A percentile compares a stretch with the other conserved stretches of the same genome.
Conservation (phyloP, 2,797 vertebrate species). For the Miichthys miiuy region DNA sequence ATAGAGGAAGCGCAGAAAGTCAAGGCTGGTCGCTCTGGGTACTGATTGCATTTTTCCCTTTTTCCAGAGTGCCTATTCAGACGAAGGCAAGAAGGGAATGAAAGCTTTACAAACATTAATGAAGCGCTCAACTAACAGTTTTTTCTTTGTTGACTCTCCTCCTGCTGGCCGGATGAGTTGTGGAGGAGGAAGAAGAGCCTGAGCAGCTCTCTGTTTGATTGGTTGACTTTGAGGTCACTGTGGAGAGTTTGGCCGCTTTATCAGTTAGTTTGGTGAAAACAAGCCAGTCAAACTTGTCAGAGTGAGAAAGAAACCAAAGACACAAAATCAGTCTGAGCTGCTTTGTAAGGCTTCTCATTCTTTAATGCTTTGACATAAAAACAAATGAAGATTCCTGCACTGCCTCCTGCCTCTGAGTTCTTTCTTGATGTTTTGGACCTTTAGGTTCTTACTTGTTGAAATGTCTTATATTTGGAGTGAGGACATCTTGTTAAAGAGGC, state of each 20-base stretch:
- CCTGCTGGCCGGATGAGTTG: constrained; percentile 87
- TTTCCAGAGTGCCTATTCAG: constrained; percentile 77
- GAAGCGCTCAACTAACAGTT: constrained; percentile 73
- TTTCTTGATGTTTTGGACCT: constrained; percentile 11
- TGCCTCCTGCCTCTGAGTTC: not conserved
- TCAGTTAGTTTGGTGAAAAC: constrained; percentile 60
- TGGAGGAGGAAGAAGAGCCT: constrained; percentile 90
- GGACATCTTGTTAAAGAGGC: not conserved
- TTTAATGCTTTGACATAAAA: constrained; percentile 11
- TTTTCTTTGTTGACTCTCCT: constrained; percentile 59
- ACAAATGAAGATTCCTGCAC: constrained; percentile 16
- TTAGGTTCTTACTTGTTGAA: not conserved
- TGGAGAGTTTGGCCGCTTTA: constrained; percentile 65
- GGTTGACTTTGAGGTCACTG: constrained; percentile 72
- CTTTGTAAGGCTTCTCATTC: constrained; percentile 18
- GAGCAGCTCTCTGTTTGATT: constrained; percentile 76
- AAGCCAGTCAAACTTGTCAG: constrained; percentile 34
- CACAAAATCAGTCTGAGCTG: constrained; percentile 32
- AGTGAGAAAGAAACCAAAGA: constrained; percentile 26
- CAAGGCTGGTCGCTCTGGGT: constrained; percentile 77
- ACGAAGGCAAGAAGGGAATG: constrained; percentile 71
- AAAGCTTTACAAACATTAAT: constrained; percentile 80
- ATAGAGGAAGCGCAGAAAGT: constrained; percentile 75
- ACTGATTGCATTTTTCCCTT: constrained; percentile 79
- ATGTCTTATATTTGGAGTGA: not conserved